These are phyloP conservation scores for Euzophera pinguis DNA, from an alignment of 2,888 invertebrate species.

Conservation along the genomic window DNA sequence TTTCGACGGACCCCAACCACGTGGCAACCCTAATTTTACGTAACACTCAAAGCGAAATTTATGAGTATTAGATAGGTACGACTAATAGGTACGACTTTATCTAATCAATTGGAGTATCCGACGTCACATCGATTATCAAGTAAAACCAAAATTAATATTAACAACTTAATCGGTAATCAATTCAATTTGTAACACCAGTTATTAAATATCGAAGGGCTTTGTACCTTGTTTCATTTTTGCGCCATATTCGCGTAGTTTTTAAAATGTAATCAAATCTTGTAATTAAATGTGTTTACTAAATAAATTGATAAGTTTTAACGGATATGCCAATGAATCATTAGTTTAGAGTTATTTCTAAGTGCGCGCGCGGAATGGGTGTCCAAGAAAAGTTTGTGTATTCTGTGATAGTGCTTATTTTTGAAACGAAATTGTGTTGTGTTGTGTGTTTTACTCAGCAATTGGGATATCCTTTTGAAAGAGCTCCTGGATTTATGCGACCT, in stretches of 20 bases:
- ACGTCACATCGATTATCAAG: constrained; percentile 44
- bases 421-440: constrained; percentile 16
- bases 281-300: too few relatives aligned
- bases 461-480: not conserved
- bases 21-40: not conserved
- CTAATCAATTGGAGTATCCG: constrained; percentile 28
- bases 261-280: too few relatives aligned
- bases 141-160: constrained; percentile 41
- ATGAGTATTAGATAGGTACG: constrained; percentile 15
- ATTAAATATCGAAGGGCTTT: not conserved
- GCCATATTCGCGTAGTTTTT: not conserved
- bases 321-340: constrained; percentile 2
- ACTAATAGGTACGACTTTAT: constrained; percentile 18
- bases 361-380: not conserved
- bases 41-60: constrained; percentile 22
- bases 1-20: too few relatives aligned
- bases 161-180: constrained; percentile 37
- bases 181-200: constrained; percentile 15
- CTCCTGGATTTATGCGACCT: not conserved
- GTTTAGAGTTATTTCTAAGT: not conserved
- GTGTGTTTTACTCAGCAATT: constrained; percentile 10
- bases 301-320: not conserved
- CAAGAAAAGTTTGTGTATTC: not conserved
- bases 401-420: constrained; percentile 13
- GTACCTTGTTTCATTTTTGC: not conserved